Percentiles rank a stretch among this genome's conserved stretches.
Evolutionary conservation across 2,797 vertebrate species (phyloP).

Genomic region (Pterois miles): DNA sequence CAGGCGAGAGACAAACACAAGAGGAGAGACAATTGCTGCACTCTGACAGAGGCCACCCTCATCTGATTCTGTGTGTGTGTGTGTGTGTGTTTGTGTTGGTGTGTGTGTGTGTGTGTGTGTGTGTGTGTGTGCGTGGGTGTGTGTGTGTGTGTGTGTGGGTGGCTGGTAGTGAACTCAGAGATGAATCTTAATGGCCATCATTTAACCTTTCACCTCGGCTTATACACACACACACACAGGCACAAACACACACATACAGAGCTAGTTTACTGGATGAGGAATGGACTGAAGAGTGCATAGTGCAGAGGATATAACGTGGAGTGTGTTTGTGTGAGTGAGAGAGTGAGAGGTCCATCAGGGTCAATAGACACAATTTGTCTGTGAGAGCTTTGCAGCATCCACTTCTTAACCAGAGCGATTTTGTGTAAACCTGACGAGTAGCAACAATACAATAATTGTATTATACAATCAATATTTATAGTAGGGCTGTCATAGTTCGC

Average conservation of each 20-base stretch:
- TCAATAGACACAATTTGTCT: conserved; percentile 65
- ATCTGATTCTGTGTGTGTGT: conserved; percentile 28
- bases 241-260: conserved; percentile 10
- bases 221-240: neutral
- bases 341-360: conserved; percentile 49
- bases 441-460: neutral
- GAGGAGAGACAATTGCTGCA: conserved; percentile 62
- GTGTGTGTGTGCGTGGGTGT: conserved; percentile 10
- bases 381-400: conserved; percentile 47
- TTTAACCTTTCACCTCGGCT: conserved; percentile 70
- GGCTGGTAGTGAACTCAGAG: conserved; percentile 60
- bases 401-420: conserved; percentile 26
- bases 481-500: too few species aligned
- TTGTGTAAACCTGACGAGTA: neutral
- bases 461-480: neutral
- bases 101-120: neutral
- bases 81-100: neutral
- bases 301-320: conserved; percentile 48
- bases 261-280: conserved; percentile 52
- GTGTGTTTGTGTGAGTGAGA: conserved; percentile 22
- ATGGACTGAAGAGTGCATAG: conserved; percentile 49
- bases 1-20: conserved; percentile 53
- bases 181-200: conserved; percentile 73
- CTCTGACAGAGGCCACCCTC: conserved; percentile 50
- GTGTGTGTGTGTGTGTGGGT: conserved; percentile 24